A percentile compares a stretch with the other conserved stretches of the same genome.
phyloP scores from a whole-genome alignment of 2,797 vertebrate genomes.

The Acridotheres tristis region DNA sequence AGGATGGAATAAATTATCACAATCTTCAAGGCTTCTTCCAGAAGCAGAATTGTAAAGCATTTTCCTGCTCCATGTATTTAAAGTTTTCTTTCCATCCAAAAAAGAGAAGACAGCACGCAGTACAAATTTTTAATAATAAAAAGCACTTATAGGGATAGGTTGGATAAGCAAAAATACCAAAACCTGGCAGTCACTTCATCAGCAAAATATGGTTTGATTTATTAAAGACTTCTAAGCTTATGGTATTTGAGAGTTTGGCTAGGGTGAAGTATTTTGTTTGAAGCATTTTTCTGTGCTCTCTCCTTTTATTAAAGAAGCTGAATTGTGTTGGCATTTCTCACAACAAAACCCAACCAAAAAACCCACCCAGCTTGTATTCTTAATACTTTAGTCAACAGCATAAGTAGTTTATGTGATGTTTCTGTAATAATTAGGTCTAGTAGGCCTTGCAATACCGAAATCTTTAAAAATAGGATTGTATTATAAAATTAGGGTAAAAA shows the following conservation, averaged over 20 bases:
- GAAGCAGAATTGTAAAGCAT: neutral
- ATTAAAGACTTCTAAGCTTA: neutral
- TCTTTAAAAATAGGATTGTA: neutral
- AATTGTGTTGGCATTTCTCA: neutral
- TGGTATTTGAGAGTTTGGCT: neutral
- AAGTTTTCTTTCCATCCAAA: accelerated
- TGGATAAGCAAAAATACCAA: neutral
- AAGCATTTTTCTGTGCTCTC: neutral
- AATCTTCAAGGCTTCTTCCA: neutral
- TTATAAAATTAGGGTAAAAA: neutral
- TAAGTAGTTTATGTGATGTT: neutral
- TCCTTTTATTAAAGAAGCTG: neutral
- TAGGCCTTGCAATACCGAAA: neutral
- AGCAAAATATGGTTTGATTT: neutral
- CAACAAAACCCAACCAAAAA: neutral
- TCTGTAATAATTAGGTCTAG: neutral
- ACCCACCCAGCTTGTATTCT: neutral
- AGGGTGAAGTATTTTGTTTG: neutral
- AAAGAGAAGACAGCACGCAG: neutral
- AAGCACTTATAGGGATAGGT: neutral
- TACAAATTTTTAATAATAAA: neutral
- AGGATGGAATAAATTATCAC: neutral
- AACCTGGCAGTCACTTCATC: neutral
- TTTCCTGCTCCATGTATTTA: neutral
- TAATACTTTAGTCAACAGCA: neutral